These are phyloP conservation scores for Ferrisia virgata DNA, from an alignment of 2,888 invertebrate genomes.

Conservation along the genomic window DNA sequence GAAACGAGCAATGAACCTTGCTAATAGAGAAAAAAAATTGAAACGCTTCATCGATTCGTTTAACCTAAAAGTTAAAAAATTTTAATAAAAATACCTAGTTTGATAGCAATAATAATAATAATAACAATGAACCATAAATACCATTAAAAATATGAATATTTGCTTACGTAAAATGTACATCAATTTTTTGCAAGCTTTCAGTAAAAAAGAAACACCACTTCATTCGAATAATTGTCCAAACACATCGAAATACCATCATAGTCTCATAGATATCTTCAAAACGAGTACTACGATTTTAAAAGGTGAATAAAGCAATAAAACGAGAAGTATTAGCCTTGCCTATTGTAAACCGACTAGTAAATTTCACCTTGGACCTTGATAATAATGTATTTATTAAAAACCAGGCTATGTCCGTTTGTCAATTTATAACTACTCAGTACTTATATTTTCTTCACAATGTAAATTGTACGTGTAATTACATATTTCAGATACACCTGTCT, in stretches of 20 bases:
- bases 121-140: too few species aligned
- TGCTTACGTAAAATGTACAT: too few species aligned
- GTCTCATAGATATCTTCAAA: neutral
- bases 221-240: too few species aligned
- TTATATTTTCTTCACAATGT: neutral
- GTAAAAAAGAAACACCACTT: too few species aligned
- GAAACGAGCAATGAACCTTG: neutral
- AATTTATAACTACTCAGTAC: neutral
- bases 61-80: too few species aligned
- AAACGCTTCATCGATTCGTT: neutral
- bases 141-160: too few species aligned
- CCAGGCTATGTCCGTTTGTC: neutral
- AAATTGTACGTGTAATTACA: too few species aligned
- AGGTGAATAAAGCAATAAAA: conserved; percentile 16
- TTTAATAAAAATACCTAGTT: too few species aligned
- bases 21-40: neutral
- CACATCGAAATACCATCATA: neutral
- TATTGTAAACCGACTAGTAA: neutral
- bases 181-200: neutral
- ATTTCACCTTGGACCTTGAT: conserved; percentile 14
- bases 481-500: too few species aligned
- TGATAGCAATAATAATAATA: too few species aligned
- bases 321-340: neutral
- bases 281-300: neutral
- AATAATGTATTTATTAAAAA: neutral